These are phyloP conservation scores for Leptogaster cylindrica DNA, from an alignment of 2,888 invertebrate genomes.

Conservation along the genomic window DNA sequence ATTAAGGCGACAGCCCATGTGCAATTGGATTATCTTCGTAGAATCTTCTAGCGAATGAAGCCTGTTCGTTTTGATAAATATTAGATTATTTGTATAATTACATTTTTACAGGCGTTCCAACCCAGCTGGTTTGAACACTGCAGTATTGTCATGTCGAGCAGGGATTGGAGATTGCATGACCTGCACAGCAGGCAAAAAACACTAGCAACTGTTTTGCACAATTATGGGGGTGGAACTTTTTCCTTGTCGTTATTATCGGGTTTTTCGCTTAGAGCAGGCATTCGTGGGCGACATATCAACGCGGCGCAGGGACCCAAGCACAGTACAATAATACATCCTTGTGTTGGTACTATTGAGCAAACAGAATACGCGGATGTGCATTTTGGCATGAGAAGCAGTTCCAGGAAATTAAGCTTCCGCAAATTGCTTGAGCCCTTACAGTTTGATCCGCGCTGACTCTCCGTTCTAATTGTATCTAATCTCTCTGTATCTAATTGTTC, in stretches of 20 bases:
- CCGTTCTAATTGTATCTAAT: too few species aligned
- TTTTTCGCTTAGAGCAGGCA: too few species aligned
- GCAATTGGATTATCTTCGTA: conserved; percentile 23
- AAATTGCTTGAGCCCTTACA: conserved; percentile 4
- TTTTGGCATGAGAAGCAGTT: neutral
- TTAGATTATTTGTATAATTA: neutral
- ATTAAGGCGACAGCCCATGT: conserved; percentile 10
- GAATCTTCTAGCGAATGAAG: neutral
- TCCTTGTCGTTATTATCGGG: too few species aligned
- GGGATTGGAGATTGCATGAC: neutral
- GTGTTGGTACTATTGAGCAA: neutral
- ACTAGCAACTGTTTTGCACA: too few species aligned
- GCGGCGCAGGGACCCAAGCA: neutral
- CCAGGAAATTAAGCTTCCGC: conserved; percentile 28
- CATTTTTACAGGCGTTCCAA: neutral
- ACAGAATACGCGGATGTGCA: neutral
- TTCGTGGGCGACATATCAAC: conserved; percentile 21
- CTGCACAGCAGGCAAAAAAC: too few species aligned
- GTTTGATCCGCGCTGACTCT: neutral
- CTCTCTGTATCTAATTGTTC: too few species aligned
- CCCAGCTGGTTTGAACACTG: neutral
- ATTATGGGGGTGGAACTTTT: too few species aligned
- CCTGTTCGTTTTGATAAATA: neutral
- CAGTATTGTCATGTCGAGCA: neutral
- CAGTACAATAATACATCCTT: too few species aligned